A percentile compares a stretch with the other conserved stretches of the same genome.
Conservation (phyloP, 2,888 invertebrate genomes). For the Diarsia brunnea region DNA sequence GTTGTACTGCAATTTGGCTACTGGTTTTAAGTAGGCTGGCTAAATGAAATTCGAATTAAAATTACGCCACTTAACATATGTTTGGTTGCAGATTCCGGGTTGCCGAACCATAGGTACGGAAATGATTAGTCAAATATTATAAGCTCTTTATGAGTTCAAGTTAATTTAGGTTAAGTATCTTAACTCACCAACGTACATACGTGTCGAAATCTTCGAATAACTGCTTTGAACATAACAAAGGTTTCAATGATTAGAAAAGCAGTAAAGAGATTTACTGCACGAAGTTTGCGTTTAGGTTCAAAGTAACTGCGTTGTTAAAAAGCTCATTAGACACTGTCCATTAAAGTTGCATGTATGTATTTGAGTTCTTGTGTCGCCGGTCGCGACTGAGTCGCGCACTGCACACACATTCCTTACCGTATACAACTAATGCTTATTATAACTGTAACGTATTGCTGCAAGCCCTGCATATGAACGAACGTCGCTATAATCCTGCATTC, state of each 20-base stretch:
- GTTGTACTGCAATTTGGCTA: slow-evolving; percentile 55
- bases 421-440: slow-evolving; percentile 78
- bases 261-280: slow-evolving; percentile 44
- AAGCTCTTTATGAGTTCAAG: neutral
- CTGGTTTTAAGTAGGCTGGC: slow-evolving; percentile 60
- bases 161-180: slow-evolving; percentile 27
- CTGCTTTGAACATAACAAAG: slow-evolving; percentile 32
- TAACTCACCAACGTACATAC: neutral
- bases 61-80: slow-evolving; percentile 19
- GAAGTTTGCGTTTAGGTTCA: slow-evolving; percentile 71
- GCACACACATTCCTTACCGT: slow-evolving; percentile 75
- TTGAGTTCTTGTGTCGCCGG: slow-evolving; percentile 39
- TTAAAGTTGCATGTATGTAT: slow-evolving; percentile 50
- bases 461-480: slow-evolving; percentile 60
- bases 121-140: slow-evolving; percentile 18
- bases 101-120: neutral
- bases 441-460: slow-evolving; percentile 74
- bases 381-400: slow-evolving; percentile 59
- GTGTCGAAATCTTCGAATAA: slow-evolving; percentile 16
- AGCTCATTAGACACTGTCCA: slow-evolving; percentile 72
- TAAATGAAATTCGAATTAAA: slow-evolving; percentile 33
- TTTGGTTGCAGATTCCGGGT: neutral
- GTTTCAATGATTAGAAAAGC: slow-evolving; percentile 34
- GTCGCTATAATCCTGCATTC: slow-evolving; percentile 38
- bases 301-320: slow-evolving; percentile 61